These are phyloP conservation scores for Drosophila stalkeri DNA, from an alignment of 2,888 invertebrate species.

Conservation along the genomic window DNA sequence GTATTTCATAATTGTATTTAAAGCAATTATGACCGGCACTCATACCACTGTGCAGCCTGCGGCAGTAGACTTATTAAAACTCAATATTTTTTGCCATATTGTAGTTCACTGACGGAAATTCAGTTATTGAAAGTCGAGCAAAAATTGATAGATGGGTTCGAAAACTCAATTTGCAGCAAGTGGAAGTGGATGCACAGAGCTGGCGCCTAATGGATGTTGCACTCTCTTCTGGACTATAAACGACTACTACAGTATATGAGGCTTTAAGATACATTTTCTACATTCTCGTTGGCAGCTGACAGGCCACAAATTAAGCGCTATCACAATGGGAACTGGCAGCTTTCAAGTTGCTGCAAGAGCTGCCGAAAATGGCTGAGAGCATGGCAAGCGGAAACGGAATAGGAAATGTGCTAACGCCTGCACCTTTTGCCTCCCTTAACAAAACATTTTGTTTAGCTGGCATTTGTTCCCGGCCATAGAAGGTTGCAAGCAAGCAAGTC, in stretches of 20 bases:
- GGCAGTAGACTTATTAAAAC: constrained; percentile 67
- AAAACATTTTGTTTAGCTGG: constrained; percentile 60
- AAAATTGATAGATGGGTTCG: constrained; percentile 60
- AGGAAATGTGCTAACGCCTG: constrained; percentile 68
- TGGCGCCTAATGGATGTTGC: constrained; percentile 12
- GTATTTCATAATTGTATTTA: constrained; percentile 27
- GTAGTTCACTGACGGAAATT: constrained; percentile 72
- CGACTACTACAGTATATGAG: background rate
- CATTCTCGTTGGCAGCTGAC: constrained; percentile 22
- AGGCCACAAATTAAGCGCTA: constrained; percentile 43
- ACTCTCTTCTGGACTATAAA: background rate
- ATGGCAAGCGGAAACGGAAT: constrained; percentile 63
- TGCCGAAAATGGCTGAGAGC: constrained; percentile 27
- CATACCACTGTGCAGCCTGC: constrained; percentile 53
- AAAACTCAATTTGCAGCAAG: constrained; percentile 51
- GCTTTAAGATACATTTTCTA: constrained; percentile 35
- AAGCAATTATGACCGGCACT: constrained; percentile 29
- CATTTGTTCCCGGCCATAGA: constrained; percentile 27
- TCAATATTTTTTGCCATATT: constrained; percentile 63
- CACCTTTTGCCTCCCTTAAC: constrained; percentile 30
- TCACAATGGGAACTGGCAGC: constrained; percentile 35
- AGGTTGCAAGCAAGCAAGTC: background rate
- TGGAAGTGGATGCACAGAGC: constrained; percentile 35
- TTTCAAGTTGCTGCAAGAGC: constrained; percentile 31
- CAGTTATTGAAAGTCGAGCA: constrained; percentile 61